phyloP scores from a whole-genome alignment of 2,888 invertebrate genomes.

The Ischnura elegans region DNA sequence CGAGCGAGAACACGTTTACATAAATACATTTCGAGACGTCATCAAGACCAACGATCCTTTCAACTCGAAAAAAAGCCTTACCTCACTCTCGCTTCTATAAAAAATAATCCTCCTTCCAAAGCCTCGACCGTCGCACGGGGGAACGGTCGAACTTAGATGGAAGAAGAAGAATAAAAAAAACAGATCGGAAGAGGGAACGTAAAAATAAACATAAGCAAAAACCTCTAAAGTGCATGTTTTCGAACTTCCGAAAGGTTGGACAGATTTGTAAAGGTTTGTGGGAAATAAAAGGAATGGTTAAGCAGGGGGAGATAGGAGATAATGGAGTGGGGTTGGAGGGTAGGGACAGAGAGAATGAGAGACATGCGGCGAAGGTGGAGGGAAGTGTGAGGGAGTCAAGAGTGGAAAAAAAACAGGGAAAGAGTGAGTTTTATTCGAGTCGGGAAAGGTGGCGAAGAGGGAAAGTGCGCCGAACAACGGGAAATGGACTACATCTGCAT shows the following conservation, averaged over 20 bases:
- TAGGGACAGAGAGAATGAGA: neutral
- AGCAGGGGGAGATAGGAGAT: neutral
- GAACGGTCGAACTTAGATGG: neutral
- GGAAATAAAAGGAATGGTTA: conserved; percentile 43
- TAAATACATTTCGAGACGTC: conserved; percentile 22
- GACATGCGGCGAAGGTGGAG: neutral
- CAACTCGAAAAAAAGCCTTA: neutral
- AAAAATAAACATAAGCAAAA: conserved; percentile 34
- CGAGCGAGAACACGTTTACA: neutral
- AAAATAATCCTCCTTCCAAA: neutral
- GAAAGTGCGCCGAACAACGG: too few relatives aligned
- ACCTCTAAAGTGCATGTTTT: conserved; percentile 37
- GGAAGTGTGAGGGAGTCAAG: neutral
- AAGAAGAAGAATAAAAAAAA: neutral
- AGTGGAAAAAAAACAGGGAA: too few relatives aligned
- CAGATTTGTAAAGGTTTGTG: conserved; percentile 40
- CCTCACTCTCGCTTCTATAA: neutral
- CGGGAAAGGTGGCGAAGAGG: neutral
- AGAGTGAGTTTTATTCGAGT: too few relatives aligned
- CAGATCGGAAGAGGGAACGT: neutral
- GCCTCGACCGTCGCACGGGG: neutral
- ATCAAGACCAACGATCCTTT: conserved; percentile 9
- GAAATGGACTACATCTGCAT: too few relatives aligned
- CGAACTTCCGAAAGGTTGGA: conserved; percentile 36
- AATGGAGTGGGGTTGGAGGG: neutral